Base-by-base conservation (phyloP, 2,888 invertebrate genomes). In the Frankliniella fusca region DNA sequence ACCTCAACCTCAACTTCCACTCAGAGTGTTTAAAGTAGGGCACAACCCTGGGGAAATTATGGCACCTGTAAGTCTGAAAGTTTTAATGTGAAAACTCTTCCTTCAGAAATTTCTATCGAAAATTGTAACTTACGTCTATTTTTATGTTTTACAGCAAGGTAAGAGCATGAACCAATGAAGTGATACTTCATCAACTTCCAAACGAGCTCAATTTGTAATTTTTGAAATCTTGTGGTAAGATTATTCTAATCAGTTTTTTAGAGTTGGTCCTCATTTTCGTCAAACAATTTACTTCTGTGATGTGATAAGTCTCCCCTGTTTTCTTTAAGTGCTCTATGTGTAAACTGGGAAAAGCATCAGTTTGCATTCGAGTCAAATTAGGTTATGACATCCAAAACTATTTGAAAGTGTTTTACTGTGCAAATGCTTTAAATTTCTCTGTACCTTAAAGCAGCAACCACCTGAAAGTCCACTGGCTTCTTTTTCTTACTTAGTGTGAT, bases 401-500 rank as follows among this genome's bases (percentile, higher is more conserved):
- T 38, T 38, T 3, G 5, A 38, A 38, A 38, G 5, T 38, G 2
- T 3, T 3, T 38, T 38, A 3, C 5, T 38, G 38, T 38, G 38
- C 38, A 38, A 38, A 38, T 38, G 38, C 38, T 38, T 38, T 38
- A 38, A 3, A 38, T 38, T 5, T 38, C 38, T 38, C 5, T 38
- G 38, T 38, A 38, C 38, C 38, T 38, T 38, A 38, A 3, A 38
- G 5, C 38, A 38, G 38, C 38, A 38, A 38, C 38, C 38, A 38
- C 38, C 38, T 38, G 38, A 38, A 38, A 38, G 38, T 5, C 38
- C 5, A 38, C 38, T 38, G 2, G 38, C 38, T 38, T 38, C 38
- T 38, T 38, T 38, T 38, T 86, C 84, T 83, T 87, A 48, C 87
- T 88, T 85, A 86, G 87, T 87, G 84, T 87, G 88, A 83, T 23